phyloP scores from a whole-genome alignment of 2,888 invertebrate species.

The Tanytarsus gracilentus region DNA sequence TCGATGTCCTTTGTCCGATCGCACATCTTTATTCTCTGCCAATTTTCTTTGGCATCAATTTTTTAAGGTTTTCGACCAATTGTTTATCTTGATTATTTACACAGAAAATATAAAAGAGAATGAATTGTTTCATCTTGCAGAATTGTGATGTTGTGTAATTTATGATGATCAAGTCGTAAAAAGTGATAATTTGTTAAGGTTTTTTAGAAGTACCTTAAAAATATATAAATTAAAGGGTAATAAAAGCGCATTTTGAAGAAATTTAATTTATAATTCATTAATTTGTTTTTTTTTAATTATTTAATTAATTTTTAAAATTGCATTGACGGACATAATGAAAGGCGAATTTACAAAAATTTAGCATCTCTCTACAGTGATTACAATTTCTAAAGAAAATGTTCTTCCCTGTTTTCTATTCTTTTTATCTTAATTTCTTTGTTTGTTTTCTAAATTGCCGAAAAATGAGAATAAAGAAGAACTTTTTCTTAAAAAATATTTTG shows the following conservation, averaged over 20 bases:
- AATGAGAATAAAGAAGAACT: neutral
- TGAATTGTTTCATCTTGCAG: too few relatives aligned
- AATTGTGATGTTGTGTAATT: too few relatives aligned
- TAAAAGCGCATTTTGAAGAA: too few relatives aligned
- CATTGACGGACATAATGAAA: too few relatives aligned
- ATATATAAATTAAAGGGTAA: too few relatives aligned
- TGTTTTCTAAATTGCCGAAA: neutral
- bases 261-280: too few relatives aligned
- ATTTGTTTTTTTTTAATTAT: too few relatives aligned
- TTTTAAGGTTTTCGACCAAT: too few relatives aligned
- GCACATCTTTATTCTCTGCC: slow-evolving; percentile 12
- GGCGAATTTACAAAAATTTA: too few relatives aligned
- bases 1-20: neutral
- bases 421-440: neutral
- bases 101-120: slow-evolving; percentile 12
- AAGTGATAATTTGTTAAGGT: neutral
- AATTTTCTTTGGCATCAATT: slow-evolving; percentile 21
- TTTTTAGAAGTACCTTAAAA: too few relatives aligned
- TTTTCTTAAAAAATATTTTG: slow-evolving; percentile 13
- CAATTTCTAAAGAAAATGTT: slow-evolving; percentile 19
- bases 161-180: neutral
- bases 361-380: neutral
- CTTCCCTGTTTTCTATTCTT: neutral
- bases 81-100: neutral
- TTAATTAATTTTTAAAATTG: too few relatives aligned